phyloP scores from a whole-genome alignment of 2,888 invertebrate genomes.

The Busseola fusca region DNA sequence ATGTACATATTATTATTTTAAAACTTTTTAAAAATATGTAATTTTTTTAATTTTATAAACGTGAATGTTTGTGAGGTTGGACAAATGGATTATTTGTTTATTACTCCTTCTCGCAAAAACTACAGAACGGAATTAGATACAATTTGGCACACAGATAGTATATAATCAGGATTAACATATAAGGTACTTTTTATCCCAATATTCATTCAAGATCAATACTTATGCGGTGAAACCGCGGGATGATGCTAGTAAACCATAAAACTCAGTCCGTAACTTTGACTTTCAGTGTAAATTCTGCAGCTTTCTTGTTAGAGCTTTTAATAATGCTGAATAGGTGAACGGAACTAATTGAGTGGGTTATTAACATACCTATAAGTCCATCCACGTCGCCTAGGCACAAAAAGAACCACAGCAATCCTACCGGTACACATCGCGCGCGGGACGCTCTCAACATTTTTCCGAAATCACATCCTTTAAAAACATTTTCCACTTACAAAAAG shows the following conservation, averaged over 20 bases:
- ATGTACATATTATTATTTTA: too few relatives aligned
- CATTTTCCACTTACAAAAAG: conserved; percentile 76
- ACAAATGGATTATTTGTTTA: too few relatives aligned
- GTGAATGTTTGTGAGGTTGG: too few relatives aligned
- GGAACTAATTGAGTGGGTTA: conserved; percentile 1
- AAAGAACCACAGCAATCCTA: conserved; percentile 79
- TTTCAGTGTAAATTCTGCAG: not conserved
- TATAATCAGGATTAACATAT: too few relatives aligned
- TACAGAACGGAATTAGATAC: too few relatives aligned
- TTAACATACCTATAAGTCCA: conserved; percentile 82
- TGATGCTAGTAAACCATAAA: not conserved
- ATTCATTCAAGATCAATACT: too few relatives aligned
- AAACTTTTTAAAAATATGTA: too few relatives aligned
- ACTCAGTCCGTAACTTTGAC: not conserved
- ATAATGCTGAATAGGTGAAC: not conserved
- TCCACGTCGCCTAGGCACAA: conserved; percentile 72
- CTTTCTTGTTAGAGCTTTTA: not conserved
- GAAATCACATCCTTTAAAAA: conserved; percentile 79
- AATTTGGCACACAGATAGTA: too few relatives aligned
- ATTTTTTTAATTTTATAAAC: too few relatives aligned
- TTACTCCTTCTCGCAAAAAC: too few relatives aligned
- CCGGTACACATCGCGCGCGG: conserved; percentile 76
- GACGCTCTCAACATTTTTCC: conserved; percentile 85
- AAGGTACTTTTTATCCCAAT: too few relatives aligned
- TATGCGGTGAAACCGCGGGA: too few relatives aligned